phyloP scores from a whole-genome alignment of 2,113 vertebrate genomes.

The Pyrgilauda ruficollis region DNA sequence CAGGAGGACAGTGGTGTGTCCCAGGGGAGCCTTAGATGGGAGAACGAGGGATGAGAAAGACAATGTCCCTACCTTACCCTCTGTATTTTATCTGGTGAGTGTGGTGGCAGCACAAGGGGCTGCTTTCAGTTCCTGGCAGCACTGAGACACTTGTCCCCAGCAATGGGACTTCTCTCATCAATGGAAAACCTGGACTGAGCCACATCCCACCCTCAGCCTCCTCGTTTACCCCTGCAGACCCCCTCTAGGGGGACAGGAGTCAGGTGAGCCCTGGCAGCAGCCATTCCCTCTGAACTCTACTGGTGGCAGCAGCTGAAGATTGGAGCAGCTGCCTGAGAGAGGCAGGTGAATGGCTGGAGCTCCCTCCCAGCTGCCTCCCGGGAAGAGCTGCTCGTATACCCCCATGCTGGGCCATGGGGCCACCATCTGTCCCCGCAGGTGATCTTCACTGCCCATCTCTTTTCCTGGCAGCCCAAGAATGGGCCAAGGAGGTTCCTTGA shows the following conservation, averaged over 20 bases:
- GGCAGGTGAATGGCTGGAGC: not conserved
- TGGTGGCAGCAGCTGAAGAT: not conserved
- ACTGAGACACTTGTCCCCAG: not conserved
- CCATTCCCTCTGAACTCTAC: not conserved
- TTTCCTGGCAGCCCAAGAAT: not conserved
- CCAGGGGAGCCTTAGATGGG: accelerated
- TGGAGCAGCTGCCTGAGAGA: not conserved
- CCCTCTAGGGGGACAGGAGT: not conserved
- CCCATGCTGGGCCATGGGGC: accelerated
- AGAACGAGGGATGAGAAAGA: accelerated
- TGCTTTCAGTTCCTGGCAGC: not conserved
- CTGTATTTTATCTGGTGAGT: not conserved
- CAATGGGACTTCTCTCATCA: not conserved
- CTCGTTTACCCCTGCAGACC: not conserved
- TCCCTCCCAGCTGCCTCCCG: not conserved
- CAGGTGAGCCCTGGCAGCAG: not conserved
- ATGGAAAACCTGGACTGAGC: not conserved
- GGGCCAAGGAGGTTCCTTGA: not conserved
- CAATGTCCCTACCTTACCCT: too few relatives aligned
- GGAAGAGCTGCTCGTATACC: not conserved
- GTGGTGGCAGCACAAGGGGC: not conserved
- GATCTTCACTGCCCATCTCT: not conserved
- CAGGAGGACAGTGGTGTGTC: not conserved
- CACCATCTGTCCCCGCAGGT: accelerated
- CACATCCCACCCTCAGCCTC: not conserved